Base-by-base conservation (phyloP, 2,113 vertebrate genomes). In the Petrocephalus zakoni region DNA sequence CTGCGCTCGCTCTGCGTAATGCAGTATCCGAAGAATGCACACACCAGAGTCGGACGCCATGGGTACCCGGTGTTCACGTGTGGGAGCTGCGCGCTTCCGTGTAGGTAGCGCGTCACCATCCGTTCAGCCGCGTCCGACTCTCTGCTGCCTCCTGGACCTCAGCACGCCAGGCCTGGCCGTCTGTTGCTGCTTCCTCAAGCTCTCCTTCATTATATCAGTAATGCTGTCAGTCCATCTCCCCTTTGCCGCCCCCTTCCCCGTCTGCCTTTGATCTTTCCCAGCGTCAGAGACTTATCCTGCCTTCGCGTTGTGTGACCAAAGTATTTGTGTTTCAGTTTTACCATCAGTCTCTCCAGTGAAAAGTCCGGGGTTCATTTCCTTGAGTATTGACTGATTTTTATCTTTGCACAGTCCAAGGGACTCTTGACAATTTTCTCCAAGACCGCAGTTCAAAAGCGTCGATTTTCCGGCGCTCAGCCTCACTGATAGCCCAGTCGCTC, bases 311-410 rank as follows among this genome's bases (percentile, higher is more conserved):
- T 83, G 37, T 83, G 46, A 46, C 75, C 81, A 22, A 83, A 83
- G 81, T 83, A 83, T 83, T 22, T 83, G 81, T 46, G 81, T 83
- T 49, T 83, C 46, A 83, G 42, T 78, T 78, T 78, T 78, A 6
- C 72, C 42, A 19, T 83, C 81, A 49, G 37, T 83, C 42, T 22
- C 22, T 11, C 4, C 46, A 49, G 81, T 83, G 46, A 83, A 47
- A 37, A n/a, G 46, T 83, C 81, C 49, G 37, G 46, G 61, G 19
- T 83, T 46, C 37, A 83, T 83, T 49, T 83, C 81, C 46, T 83
- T 46, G 37, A 83, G 37, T 46, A 83, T 83, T 83, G 81, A 83
- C 81, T 47, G 81, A 49, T 83, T 83, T 68, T 83, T 46, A 83
- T 83, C 81, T 83, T 25, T 8, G 0, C 49, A 42, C 81, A 49